Evolutionary conservation across 2,888 invertebrate species (phyloP), one percentile per base, ranked within the genome.

Genomic region (Heliconius aoede): DNA sequence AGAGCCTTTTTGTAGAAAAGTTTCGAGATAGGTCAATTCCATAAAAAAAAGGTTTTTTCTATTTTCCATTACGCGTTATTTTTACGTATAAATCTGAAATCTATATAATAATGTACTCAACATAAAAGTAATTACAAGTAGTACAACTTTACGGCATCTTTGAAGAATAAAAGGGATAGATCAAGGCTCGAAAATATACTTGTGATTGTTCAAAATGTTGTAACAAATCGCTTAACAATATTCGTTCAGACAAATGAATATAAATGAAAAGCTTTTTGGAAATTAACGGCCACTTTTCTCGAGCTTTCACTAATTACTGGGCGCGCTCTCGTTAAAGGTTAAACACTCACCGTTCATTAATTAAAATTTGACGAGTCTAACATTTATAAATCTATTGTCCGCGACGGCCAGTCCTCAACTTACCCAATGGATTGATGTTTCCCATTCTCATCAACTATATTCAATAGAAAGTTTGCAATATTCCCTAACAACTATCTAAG

Each of bases 281-380:
- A 73, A 74, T 69, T 77, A 64, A 76, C 51, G 72, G 72, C 40
- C 67, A 76, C 61, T 78, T 76, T 74, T 73, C 72, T 40, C 68
- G 18, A 58, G 65, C 64, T 68, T 46, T 55, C 46, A 15, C 46
- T 72, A 77, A 77, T 78, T 74, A 78, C 61, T 32, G 55, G 73
- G 58, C 46, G 51, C 30, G 51, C 65, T 76, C 21, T 71, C 26
- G 68, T 78, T 72, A 36, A 67, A 64, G 64, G 28, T 55, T 51
- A 74, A 72, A 74, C 65, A 32, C 15, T 64, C 62, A 46, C 30
- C 40, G 72, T 36, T 67, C 36, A 72, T 76, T 67, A 62, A 72
- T 74, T 76, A 74, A 62, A 67, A 73, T 73, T 46, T 58, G 69
- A 62, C 15, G 46, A 28, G 60, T 13, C 58, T 5, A 40, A 69